Evolutionary conservation across 2,888 invertebrate species (phyloP), one percentile per base, ranked within the genome.

Genomic region (Smittia sp.): DNA sequence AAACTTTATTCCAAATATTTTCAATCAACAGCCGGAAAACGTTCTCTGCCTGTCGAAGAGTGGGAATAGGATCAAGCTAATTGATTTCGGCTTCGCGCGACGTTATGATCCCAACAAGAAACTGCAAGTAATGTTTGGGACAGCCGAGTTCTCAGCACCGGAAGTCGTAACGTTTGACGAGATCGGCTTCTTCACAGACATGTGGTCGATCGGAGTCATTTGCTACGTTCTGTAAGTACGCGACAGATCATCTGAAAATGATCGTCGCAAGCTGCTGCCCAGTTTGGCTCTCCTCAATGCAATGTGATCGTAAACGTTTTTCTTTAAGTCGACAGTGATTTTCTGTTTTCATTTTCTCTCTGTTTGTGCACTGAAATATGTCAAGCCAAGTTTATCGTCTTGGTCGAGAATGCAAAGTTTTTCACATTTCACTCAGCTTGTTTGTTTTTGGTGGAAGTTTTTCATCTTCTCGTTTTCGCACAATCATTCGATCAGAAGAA

Each of bases 181-280:
- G 78, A 94, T 97, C 76, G 91, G 92, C 74, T 94, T 90, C 79
- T 90, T 91, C 1, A 96, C 97, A 0, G 98, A 98, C 79, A 95
- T 97, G 95, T 97, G 96, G 96, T 94, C 93, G 39, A 89, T 97
- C 18, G 96, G 96, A 22, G 96, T 97, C 75, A 95, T 97, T 77
- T 93, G 93, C 80, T 97, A 97, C 81, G 94, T 97, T 73, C 84
- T 97, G 96, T 96, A 85, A 93, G 94, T 89, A 79, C 11, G 46
- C 15, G 46, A 46, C 20, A 13, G n/a, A 15, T 46, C 46, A 46
- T 46, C n/a, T 6, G 11, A 11, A 46, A 46, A 46, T 46, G 46
- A 46, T 46, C 46, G 46, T n/a, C 11, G 62, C 62, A 9, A 27
- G 65, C n/a, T 65, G 15, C 32, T n/a, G 3, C 15, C 9, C 18